Evolutionary conservation across 2,888 invertebrate genomes (phyloP), one percentile per base, ranked within the genome.

Genomic region (Sesamia inferens): DNA sequence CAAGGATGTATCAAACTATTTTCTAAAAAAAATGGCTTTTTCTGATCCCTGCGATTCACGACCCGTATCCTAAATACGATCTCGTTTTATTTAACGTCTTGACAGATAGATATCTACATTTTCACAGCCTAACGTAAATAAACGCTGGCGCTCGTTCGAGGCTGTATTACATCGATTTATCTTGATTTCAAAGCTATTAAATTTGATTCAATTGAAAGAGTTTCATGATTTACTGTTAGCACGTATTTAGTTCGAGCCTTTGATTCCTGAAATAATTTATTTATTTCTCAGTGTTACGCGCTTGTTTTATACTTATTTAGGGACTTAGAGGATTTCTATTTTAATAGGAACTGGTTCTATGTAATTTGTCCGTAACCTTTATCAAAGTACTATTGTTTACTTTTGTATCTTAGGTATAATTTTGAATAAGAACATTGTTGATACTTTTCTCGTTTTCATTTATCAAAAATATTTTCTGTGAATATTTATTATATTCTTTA

Each of bases 71-170:
- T 65, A 58, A 79, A 83, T 75, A 71, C 76, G 62, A 74, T 66
- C 57, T 24, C 78, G 54, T 77, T 85, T 79, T 79, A 79, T 78
- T 82, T 74, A 82, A 78, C 71, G 78, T 63, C 74, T 76, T 75
- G 76, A 76, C 78, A 82, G 83, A 83, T 82, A 79, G 67, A 80
- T 80, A 82, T 85, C 82, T 80, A 79, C 79, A 83, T 85, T 82
- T 81, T 74, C 76, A 85, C 70, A 78, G 76, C 72, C 78, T 55
- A 67, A 83, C 78, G 74, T 82, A 82, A 85, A 83, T 76, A 83
- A 83, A 79, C 75, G 78, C 76, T 59, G 67, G 54, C 62, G 70
- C 68, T 70, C 68, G 80, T 76, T 83, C 57, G 65, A 58, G 66
- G 19, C 68, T 67, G 71, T 78, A 78, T 85, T 79, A 79, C 75